Evolutionary conservation across 2,888 invertebrate species (phyloP).

Genomic region (Phanerotoma sp.): DNA sequence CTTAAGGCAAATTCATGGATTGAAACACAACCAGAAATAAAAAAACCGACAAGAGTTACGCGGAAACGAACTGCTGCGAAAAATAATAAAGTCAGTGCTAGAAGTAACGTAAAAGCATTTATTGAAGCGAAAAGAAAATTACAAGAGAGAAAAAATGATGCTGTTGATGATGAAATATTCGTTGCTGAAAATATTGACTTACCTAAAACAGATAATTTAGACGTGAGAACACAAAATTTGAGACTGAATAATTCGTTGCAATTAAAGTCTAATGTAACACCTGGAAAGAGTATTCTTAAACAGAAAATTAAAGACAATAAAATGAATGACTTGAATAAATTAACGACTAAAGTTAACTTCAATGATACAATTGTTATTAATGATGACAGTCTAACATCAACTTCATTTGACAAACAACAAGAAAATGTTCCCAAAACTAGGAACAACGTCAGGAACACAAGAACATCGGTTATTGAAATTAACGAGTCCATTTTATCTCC

Average conservation of each 20-base stretch:
- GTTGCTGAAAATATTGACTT: no score
- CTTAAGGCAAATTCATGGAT: slow-evolving; percentile 54
- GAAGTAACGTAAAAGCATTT: slow-evolving; percentile 21
- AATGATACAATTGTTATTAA: slow-evolving; percentile 3
- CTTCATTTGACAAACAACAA: no score
- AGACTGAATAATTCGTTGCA: no score
- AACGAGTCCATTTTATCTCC: no score
- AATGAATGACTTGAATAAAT: slow-evolving; percentile 30
- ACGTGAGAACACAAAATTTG: no score
- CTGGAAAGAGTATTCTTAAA: slow-evolving; percentile 49
- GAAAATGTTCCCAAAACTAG: neutral
- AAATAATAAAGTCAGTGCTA: slow-evolving; percentile 25
- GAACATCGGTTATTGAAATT: no score
- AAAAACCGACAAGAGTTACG: slow-evolving; percentile 28
- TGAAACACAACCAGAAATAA: slow-evolving; percentile 54
- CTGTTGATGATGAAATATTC: no score
- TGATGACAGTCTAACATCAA: neutral
- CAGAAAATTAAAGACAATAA: slow-evolving; percentile 28
- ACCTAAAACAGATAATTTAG: slow-evolving; percentile 36
- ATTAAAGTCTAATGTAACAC: no score
- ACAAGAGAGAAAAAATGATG: slow-evolving; percentile 36
- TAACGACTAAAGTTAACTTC: slow-evolving; percentile 47
- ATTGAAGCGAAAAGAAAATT: slow-evolving; percentile 15
- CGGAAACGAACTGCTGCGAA: slow-evolving; percentile 31
- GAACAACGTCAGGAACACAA: no score